Conservation (phyloP, 2,888 invertebrate genomes). For the Lydus trimaculatus region DNA sequence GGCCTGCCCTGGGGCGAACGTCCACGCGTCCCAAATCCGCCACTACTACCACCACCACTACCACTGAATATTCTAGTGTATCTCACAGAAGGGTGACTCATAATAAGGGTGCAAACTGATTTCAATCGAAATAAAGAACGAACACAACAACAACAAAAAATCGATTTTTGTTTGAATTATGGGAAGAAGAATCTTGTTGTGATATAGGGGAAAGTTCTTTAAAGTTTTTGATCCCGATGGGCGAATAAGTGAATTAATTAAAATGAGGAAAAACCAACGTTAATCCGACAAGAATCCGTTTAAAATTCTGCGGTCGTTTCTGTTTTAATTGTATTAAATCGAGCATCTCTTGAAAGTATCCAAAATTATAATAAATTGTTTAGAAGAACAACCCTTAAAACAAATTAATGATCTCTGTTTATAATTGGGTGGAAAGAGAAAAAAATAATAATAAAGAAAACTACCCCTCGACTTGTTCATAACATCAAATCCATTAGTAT, state of each 20-base stretch:
- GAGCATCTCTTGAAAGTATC: conserved; percentile 50
- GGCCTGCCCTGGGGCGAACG: conserved; percentile 55
- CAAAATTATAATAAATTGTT: conserved; percentile 42
- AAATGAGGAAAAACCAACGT: neutral
- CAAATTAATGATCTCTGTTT: neutral
- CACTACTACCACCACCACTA: conserved; percentile 18
- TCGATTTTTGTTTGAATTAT: neutral
- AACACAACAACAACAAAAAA: neutral
- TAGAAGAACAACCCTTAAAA: neutral
- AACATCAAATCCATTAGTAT: conserved; percentile 35
- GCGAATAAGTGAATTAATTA: neutral
- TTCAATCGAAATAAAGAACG: neutral
- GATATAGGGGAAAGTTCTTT: neutral
- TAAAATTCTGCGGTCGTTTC: conserved; percentile 57
- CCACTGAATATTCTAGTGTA: conserved; percentile 17
- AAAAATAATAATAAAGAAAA: no score
- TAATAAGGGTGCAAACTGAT: conserved; percentile 5
- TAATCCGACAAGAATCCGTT: conserved; percentile 44
- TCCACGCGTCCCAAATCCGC: conserved; percentile 49
- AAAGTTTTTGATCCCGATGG: neutral
- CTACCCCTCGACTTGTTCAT: conserved; percentile 47
- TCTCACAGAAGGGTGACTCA: conserved; percentile 27
- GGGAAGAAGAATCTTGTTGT: neutral
- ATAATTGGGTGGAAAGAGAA: conserved; percentile 41
- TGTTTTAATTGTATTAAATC: conserved; percentile 58